Percentiles rank a stretch among this genome's conserved stretches.
Evolutionary conservation across 2,888 invertebrate species (phyloP).

Genomic region (Phlogophora meticulosa): DNA sequence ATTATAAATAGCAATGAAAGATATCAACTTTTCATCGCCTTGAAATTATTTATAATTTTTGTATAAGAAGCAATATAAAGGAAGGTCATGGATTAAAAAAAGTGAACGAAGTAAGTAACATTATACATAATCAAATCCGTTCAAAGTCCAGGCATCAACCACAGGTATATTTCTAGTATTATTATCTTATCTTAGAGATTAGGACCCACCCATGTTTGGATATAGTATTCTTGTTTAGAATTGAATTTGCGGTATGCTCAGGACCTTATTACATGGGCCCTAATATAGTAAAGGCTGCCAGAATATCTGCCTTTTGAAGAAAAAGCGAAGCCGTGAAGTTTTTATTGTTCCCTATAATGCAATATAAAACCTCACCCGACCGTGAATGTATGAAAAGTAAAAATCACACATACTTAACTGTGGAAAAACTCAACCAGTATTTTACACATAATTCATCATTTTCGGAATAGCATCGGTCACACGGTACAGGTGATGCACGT

Average conservation of each 20-base stretch:
- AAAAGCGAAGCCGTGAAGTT: too few species aligned
- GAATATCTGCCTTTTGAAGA: too few species aligned
- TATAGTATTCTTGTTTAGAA: background rate
- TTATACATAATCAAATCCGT: background rate
- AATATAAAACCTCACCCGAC: too few species aligned
- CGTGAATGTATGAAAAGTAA: too few species aligned
- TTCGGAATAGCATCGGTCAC: too few species aligned
- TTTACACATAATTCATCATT: too few species aligned
- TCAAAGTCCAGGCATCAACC: conserved; percentile 4
- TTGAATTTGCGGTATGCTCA: background rate
- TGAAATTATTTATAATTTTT: background rate
- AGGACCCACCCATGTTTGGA: background rate
- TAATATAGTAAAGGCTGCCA: too few species aligned
- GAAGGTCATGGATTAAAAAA: background rate
- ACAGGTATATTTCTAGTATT: background rate
- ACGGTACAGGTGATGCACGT: too few species aligned
- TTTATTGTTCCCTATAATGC: too few species aligned
- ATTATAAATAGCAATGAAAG: background rate
- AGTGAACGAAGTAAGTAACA: background rate
- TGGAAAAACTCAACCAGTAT: too few species aligned
- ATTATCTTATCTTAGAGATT: conserved; percentile 8
- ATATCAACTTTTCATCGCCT: conserved; percentile 15
- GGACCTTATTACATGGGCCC: background rate
- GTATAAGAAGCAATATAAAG: background rate
- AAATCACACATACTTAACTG: too few species aligned